phyloP scores from a whole-genome alignment of 2,888 invertebrate genomes.

The Cremastinae sp. region DNA sequence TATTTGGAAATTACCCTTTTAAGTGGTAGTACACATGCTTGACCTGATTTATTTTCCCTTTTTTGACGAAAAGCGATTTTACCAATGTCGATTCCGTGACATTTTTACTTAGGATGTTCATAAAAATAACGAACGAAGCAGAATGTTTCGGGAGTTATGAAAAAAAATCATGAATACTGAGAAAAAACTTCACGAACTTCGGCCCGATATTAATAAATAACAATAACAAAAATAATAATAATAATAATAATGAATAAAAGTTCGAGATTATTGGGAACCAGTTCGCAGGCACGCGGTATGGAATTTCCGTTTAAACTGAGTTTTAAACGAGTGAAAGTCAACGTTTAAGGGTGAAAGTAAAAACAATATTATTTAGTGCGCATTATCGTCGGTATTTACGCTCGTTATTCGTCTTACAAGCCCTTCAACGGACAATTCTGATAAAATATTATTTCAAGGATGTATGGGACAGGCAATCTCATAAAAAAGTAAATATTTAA shows the following conservation, averaged over 20 bases:
- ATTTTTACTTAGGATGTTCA: too few species aligned
- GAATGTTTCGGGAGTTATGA: too few species aligned
- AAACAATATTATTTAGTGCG: conserved; percentile 6
- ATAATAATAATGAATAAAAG: not conserved
- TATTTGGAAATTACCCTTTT: too few species aligned
- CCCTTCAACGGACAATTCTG: too few species aligned
- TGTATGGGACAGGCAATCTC: too few species aligned
- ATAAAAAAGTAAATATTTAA: too few species aligned
- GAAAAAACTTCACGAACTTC: too few species aligned
- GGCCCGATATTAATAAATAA: too few species aligned
- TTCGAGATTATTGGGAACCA: conserved; percentile 11
- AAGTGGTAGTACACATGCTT: not conserved
- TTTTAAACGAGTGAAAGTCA: conserved; percentile 21
- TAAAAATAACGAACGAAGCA: too few species aligned
- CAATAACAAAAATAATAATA: not conserved
- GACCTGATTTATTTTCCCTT: not conserved
- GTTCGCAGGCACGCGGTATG: conserved; percentile 13
- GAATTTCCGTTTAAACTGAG: conserved; percentile 15
- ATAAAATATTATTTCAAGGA: too few species aligned
- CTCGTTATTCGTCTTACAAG: not conserved
- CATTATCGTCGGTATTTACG: not conserved
- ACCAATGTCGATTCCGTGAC: too few species aligned
- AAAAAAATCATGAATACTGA: too few species aligned
- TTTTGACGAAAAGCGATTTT: not conserved
- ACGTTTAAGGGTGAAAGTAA: conserved; percentile 18